These are phyloP conservation scores for Lepas anatifera DNA, from an alignment of 2,888 invertebrate species.

Conservation along the genomic window DNA sequence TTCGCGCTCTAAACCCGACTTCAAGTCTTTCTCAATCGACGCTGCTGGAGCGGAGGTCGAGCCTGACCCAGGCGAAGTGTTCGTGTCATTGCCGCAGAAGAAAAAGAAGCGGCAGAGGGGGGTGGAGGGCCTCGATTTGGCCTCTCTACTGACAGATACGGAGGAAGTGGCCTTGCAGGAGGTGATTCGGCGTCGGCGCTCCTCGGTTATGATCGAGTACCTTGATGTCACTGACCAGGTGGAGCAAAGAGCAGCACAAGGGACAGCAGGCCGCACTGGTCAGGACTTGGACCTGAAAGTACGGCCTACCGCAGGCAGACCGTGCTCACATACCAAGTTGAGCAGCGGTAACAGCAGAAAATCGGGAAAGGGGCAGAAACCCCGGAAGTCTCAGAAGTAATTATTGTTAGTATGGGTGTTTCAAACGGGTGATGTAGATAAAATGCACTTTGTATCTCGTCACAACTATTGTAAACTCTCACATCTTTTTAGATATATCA, in stretches of 20 bases:
- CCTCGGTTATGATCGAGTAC: neutral
- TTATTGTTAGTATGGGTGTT: no score
- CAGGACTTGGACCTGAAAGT: no score
- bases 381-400: no score
- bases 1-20: neutral
- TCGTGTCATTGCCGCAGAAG: neutral
- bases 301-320: no score
- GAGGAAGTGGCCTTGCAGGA: neutral
- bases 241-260: neutral
- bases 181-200: neutral
- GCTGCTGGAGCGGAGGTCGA: neutral
- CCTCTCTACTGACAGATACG: neutral
- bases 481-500: no score
- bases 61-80: neutral
- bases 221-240: slow-evolving; percentile 6
- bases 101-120: neutral
- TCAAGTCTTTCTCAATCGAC: neutral
- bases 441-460: no score
- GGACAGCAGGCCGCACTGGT: neutral
- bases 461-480: no score
- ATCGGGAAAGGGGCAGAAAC: no score
- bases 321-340: no score
- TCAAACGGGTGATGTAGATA: no score
- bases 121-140: neutral
- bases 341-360: no score